Percentiles rank a stretch among this genome's conserved stretches.
Conservation (phyloP, 64 coral and sea anemone species). For the Orbicella faveolata region DNA sequence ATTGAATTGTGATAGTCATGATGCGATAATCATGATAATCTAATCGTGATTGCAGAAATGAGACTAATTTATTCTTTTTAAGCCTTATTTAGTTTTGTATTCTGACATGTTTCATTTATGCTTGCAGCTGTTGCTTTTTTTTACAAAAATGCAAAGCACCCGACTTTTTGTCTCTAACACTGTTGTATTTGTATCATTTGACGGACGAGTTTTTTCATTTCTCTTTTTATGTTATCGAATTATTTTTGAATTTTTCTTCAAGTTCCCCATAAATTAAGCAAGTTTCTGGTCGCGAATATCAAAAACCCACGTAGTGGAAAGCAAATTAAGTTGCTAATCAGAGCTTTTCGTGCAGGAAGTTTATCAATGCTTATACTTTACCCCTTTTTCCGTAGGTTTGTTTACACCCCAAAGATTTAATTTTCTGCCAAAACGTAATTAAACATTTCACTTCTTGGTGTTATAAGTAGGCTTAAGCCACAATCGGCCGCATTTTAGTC, state of each 20-base stretch:
- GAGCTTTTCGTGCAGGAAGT: neutral
- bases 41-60: too few relatives aligned
- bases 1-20: too few relatives aligned
- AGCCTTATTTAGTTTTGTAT: too few relatives aligned
- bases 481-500: neutral
- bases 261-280: neutral
- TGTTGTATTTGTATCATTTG: neutral
- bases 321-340: neutral
- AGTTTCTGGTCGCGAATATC: neutral
- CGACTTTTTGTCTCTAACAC: neutral
- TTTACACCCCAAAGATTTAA: too few relatives aligned
- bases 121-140: too few relatives aligned
- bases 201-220: neutral
- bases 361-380: neutral
- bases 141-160: too few relatives aligned
- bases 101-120: too few relatives aligned
- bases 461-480: neutral
- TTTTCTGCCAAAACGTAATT: neutral
- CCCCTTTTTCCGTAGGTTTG: too few relatives aligned
- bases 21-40: too few relatives aligned
- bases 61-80: too few relatives aligned
- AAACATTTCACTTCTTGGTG: neutral
- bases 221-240: neutral
- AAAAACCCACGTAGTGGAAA: neutral
- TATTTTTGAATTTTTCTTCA: neutral